Evolutionary conservation across 1,140 invertebrate genomes (phyloP).

Genomic region (Parapsyche elsis): DNA sequence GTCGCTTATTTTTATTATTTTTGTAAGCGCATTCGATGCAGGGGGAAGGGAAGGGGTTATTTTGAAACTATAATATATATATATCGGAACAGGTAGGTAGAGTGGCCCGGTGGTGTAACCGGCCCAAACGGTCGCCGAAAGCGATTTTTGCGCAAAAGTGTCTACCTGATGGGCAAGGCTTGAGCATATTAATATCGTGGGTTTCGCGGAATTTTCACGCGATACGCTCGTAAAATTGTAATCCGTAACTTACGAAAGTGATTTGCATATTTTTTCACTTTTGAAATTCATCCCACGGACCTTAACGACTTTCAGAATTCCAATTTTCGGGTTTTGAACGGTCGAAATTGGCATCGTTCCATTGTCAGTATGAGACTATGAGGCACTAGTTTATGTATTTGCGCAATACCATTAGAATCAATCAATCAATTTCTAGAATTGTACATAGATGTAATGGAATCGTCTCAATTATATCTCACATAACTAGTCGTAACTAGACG

Average conservation of each 20-base stretch:
- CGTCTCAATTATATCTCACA: too few species aligned
- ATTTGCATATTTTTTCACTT: background rate
- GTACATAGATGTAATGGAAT: too few species aligned
- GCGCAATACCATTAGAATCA: too few species aligned
- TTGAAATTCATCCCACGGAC: background rate
- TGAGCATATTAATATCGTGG: background rate
- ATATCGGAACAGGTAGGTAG: background rate
- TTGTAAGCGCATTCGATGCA: background rate
- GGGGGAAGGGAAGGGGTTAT: background rate
- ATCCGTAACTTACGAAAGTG: background rate
- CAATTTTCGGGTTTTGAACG: too few species aligned
- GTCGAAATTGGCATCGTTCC: too few species aligned
- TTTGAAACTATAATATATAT: background rate
- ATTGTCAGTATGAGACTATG: too few species aligned
- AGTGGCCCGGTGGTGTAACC: background rate
- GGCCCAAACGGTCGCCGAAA: background rate
- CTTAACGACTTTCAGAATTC: too few species aligned
- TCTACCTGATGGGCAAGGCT: background rate
- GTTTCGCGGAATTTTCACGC: constrained; percentile 13
- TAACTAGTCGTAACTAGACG: too few species aligned
- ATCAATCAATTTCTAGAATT: too few species aligned
- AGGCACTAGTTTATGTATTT: too few species aligned
- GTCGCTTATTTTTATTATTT: background rate
- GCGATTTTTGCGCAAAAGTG: constrained; percentile 14
- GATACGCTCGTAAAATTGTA: background rate